phyloP scores from a whole-genome alignment of 2,888 invertebrate genomes.

The Parasteatoda lunata region DNA sequence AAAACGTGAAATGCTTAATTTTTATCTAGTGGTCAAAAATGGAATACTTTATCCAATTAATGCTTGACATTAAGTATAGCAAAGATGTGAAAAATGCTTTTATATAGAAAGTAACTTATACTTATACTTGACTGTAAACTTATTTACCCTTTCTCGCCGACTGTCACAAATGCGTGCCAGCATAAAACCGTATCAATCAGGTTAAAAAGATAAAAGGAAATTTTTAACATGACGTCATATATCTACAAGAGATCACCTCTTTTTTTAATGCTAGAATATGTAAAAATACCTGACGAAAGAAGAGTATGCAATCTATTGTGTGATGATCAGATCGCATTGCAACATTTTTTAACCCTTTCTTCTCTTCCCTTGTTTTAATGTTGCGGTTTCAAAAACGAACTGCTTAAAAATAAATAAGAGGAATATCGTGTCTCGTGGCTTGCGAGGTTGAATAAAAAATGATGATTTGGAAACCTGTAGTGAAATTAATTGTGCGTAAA shows the following conservation, averaged over 20 bases:
- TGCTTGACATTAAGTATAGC: too few relatives aligned
- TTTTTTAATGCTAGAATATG: slow-evolving; percentile 38
- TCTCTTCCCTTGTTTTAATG: slow-evolving; percentile 12
- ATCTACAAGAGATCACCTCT: neutral
- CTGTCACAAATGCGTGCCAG: too few relatives aligned
- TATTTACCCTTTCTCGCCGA: too few relatives aligned
- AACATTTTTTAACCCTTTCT: slow-evolving; percentile 23
- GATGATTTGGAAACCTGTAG: slow-evolving; percentile 8
- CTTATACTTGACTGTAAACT: too few relatives aligned
- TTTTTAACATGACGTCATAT: neutral
- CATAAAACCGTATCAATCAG: too few relatives aligned
- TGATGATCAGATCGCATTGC: slow-evolving; percentile 38
- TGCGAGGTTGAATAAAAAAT: slow-evolving; percentile 8
- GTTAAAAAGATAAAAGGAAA: too few relatives aligned
- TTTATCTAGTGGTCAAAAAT: too few relatives aligned
- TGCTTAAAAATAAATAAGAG: slow-evolving; percentile 7
- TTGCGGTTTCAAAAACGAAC: slow-evolving; percentile 7
- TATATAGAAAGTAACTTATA: too few relatives aligned
- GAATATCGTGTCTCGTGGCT: slow-evolving; percentile 13
- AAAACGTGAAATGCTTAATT: too few relatives aligned
- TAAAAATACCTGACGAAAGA: slow-evolving; percentile 43
- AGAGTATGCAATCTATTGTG: slow-evolving; percentile 46
- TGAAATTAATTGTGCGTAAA: too few relatives aligned
- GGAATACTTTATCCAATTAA: too few relatives aligned
- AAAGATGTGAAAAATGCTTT: too few relatives aligned